Percentiles rank a stretch among this genome's conserved stretches.
These are phyloP conservation scores for Tetropium fuscum DNA, from an alignment of 2,888 invertebrate genomes.

Conservation along the genomic window DNA sequence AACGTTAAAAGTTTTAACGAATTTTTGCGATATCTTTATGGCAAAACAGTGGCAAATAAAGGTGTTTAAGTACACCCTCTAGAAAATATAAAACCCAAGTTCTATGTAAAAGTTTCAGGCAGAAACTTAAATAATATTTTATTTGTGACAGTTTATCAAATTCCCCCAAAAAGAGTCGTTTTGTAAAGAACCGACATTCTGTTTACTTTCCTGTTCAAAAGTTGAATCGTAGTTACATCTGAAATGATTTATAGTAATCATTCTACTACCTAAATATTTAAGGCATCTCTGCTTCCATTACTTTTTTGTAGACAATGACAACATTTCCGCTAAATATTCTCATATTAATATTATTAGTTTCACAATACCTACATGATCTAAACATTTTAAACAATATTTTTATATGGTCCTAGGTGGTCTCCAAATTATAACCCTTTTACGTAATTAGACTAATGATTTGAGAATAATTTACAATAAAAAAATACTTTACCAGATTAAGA, in stretches of 20 bases:
- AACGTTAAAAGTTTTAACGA: slow-evolving; percentile 21
- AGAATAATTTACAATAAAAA: too few relatives aligned
- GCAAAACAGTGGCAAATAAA: slow-evolving; percentile 13
- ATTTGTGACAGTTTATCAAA: slow-evolving; percentile 10
- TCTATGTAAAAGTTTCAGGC: slow-evolving; percentile 19
- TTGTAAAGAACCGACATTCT: not conserved
- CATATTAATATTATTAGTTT: too few relatives aligned
- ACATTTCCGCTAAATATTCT: too few relatives aligned
- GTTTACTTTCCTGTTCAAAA: slow-evolving; percentile 6
- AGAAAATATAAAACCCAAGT: slow-evolving; percentile 14
- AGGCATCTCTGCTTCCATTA: too few relatives aligned
- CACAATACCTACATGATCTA: too few relatives aligned
- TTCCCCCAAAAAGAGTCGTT: slow-evolving; percentile 5
- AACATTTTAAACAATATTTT: too few relatives aligned
- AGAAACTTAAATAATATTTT: slow-evolving; percentile 23
- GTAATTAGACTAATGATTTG: too few relatives aligned
- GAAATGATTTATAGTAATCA: slow-evolving; percentile 8
- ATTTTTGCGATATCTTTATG: slow-evolving; percentile 10
- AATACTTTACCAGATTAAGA: too few relatives aligned
- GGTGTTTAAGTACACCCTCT: slow-evolving; percentile 14
- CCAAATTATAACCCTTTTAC: too few relatives aligned
- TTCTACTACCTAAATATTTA: too few relatives aligned
- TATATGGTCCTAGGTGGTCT: too few relatives aligned
- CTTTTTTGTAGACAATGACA: too few relatives aligned
- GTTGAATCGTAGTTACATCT: not conserved